Conservation (phyloP, 2,888 invertebrate species). For the Nymphalis urticae region DNA sequence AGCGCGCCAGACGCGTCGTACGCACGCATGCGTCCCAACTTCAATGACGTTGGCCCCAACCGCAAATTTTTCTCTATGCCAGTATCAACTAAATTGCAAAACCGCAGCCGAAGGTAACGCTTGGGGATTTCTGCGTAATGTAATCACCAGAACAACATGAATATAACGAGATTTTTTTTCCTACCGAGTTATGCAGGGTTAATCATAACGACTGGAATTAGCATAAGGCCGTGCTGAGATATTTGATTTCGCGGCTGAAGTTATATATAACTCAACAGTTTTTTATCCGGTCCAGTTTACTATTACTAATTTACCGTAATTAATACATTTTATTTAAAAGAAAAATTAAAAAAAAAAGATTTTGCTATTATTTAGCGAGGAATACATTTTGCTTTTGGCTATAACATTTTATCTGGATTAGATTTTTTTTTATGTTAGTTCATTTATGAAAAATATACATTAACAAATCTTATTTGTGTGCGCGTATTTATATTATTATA, state of each 20-base stretch:
- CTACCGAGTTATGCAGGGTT: slow-evolving; percentile 17
- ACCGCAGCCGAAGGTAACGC: slow-evolving; percentile 67
- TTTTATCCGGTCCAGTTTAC: slow-evolving; percentile 15
- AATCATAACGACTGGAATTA: not conserved
- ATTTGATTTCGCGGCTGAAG: slow-evolving; percentile 34
- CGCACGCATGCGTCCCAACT: slow-evolving; percentile 55
- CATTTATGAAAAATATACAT: not conserved
- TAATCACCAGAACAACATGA: slow-evolving; percentile 68
- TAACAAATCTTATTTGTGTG: no score
- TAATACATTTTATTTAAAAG: not conserved
- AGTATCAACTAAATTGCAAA: slow-evolving; percentile 74
- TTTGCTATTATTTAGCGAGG: slow-evolving; percentile 3
- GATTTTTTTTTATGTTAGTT: slow-evolving; percentile 3
- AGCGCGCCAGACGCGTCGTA: slow-evolving; percentile 32
- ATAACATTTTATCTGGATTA: slow-evolving; percentile 15
- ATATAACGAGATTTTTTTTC: slow-evolving; percentile 62
- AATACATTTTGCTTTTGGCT: slow-evolving; percentile 2
- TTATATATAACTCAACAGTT: not conserved
- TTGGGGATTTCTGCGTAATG: slow-evolving; percentile 62
- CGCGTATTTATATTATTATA: no score
- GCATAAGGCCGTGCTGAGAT: not conserved
- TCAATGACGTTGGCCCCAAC: slow-evolving; percentile 42
- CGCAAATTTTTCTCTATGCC: slow-evolving; percentile 73
- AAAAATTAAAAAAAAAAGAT: no score
- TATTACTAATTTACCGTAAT: slow-evolving; percentile 30